Conservation (phyloP, 2,888 invertebrate species). For the Diloba caeruleocephala region DNA sequence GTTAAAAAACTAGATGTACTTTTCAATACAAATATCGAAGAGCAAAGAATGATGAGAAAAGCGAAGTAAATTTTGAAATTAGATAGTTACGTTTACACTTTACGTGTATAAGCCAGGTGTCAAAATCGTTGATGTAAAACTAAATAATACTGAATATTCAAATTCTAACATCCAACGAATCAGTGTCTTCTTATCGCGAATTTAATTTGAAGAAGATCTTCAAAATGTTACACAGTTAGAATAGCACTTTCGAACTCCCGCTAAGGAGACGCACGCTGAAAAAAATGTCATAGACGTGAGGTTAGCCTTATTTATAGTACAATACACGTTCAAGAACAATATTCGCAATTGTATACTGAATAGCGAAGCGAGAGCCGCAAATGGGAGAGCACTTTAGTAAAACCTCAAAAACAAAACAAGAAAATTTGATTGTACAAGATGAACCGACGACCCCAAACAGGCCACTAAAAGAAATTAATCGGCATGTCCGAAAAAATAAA, state of each 20-base stretch:
- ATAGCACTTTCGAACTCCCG: conserved; percentile 68
- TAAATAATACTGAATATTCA: conserved; percentile 15
- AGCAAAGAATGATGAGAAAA: neutral
- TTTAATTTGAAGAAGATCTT: conserved; percentile 61
- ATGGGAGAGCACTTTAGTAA: conserved; percentile 61
- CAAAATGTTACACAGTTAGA: conserved; percentile 59
- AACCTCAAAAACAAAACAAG: conserved; percentile 60
- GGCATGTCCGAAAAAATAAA: conserved; percentile 80
- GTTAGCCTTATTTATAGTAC: conserved; percentile 64
- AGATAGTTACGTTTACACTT: too few species aligned
- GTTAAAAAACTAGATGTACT: neutral
- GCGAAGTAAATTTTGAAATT: neutral
- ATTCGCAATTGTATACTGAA: conserved; percentile 44
- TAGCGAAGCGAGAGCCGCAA: conserved; percentile 43
- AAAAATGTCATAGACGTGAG: conserved; percentile 70
- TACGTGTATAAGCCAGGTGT: neutral
- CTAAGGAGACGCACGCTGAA: conserved; percentile 71
- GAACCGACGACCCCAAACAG: conserved; percentile 67
- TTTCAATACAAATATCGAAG: neutral
- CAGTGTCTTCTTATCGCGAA: conserved; percentile 44
- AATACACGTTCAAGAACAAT: conserved; percentile 25
- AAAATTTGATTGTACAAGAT: conserved; percentile 67
- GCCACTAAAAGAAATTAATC: conserved; percentile 81
- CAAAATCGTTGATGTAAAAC: conserved; percentile 15
- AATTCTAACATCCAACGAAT: conserved; percentile 25